phyloP scores from a whole-genome alignment of 2,888 invertebrate genomes.

The Caenorhabditis plicata region DNA sequence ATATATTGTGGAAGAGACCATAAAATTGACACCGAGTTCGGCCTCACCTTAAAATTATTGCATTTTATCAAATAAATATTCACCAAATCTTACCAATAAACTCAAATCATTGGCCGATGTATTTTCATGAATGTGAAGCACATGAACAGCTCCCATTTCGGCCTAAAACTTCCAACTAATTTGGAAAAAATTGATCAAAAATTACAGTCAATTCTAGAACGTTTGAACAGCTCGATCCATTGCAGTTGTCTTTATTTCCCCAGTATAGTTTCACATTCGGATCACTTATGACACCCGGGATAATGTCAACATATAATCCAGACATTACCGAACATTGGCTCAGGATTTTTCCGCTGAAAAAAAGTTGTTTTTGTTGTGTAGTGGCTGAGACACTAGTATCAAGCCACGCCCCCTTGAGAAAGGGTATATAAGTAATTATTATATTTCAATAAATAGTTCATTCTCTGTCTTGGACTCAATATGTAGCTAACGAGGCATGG shows the following conservation, averaged over 20 bases:
- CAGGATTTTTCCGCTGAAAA: conserved; percentile 29
- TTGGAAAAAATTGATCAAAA: background rate
- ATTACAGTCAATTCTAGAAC: conserved; percentile 9
- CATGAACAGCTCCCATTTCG: conserved; percentile 42
- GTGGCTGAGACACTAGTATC: background rate
- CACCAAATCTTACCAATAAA: conserved; percentile 17
- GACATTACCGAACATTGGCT: conserved; percentile 23
- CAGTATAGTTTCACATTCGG: conserved; percentile 46
- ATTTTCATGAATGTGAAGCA: conserved; percentile 35
- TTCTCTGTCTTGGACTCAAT: no score
- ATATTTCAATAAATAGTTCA: no score
- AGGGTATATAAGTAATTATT: no score
- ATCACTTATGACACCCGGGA: conserved; percentile 50
- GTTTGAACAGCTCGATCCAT: conserved; percentile 30
- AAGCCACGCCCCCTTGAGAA: no score
- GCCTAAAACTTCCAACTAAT: conserved; percentile 14
- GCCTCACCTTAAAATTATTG: conserved; percentile 38
- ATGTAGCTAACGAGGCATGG: no score
- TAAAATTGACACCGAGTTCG: conserved; percentile 56
- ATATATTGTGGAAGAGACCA: conserved; percentile 86
- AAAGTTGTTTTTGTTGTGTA: background rate
- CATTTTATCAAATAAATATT: background rate
- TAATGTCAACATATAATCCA: conserved; percentile 47
- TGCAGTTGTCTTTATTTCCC: conserved; percentile 39
- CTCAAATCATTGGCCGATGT: conserved; percentile 26